A percentile compares a stretch with the other conserved stretches of the same genome.
Evolutionary conservation across 2,113 vertebrate genomes (phyloP).

Genomic region (Alethe castanea): DNA sequence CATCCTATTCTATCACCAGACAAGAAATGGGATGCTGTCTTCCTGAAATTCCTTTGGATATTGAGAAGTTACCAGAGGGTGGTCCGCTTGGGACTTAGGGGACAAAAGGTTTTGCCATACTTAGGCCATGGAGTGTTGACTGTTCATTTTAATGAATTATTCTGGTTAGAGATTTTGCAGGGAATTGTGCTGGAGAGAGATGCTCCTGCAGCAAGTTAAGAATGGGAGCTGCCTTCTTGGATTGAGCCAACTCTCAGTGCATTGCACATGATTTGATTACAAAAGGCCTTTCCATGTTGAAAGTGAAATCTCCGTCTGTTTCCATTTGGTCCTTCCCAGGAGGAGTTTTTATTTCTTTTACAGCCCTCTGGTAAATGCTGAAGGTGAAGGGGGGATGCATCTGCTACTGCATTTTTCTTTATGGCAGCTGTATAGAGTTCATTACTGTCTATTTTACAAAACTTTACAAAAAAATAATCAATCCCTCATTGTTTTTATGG

Average conservation of each 20-base stretch:
- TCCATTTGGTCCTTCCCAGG: background rate
- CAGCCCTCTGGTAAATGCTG: background rate
- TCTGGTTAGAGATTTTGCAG: background rate
- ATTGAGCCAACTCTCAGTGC: background rate
- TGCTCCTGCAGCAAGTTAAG: background rate
- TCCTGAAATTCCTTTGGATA: background rate
- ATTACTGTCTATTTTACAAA: background rate
- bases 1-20: fast-evolving
- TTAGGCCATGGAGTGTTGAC: background rate
- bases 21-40: background rate
- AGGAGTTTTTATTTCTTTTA: background rate
- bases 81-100: background rate
- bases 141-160: background rate
- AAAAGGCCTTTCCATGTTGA: background rate
- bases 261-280: background rate
- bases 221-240: background rate
- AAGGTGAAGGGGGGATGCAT: background rate
- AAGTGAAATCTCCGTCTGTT: background rate
- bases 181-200: background rate
- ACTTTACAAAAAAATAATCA: background rate
- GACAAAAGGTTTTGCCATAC: background rate
- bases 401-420: background rate
- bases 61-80: too few species aligned
- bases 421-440: background rate
- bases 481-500: background rate